Evolutionary conservation across 2,888 invertebrate species (phyloP).

Genomic region (Stratiomys singularior): DNA sequence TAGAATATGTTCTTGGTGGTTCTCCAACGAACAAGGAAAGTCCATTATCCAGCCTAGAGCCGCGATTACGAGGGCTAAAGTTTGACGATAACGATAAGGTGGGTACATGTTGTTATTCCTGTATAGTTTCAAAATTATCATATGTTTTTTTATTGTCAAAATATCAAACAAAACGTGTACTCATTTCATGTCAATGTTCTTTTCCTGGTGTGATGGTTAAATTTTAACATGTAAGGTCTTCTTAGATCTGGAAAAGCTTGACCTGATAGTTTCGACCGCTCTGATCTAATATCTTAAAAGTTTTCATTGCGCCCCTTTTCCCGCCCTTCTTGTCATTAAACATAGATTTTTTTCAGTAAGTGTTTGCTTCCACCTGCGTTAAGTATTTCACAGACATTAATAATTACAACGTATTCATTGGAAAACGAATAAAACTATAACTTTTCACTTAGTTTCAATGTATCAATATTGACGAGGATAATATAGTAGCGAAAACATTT

Average conservation of each 20-base stretch:
- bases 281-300: no score
- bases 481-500: no score
- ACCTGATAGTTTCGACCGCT: no score
- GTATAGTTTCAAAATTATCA: background rate
- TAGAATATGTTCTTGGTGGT: slow-evolving; percentile 95
- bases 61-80: slow-evolving; percentile 73
- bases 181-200: no score
- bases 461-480: background rate
- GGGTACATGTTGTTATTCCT: slow-evolving; percentile 53
- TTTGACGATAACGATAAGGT: slow-evolving; percentile 69
- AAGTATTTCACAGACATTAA: background rate
- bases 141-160: background rate
- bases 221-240: background rate
- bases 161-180: no score
- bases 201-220: background rate
- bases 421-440: slow-evolving; percentile 38
- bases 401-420: slow-evolving; percentile 24
- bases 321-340: no score
- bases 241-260: no score
- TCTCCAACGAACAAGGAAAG: slow-evolving; percentile 84
- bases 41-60: slow-evolving; percentile 70
- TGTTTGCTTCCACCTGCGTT: background rate
- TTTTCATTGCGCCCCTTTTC: no score
- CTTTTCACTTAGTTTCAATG: slow-evolving; percentile 19
- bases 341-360: no score